phyloP scores from a whole-genome alignment of 30 jellyfish, hydroid and myxozoan genomes.

The Hydractinia echinata region DNA sequence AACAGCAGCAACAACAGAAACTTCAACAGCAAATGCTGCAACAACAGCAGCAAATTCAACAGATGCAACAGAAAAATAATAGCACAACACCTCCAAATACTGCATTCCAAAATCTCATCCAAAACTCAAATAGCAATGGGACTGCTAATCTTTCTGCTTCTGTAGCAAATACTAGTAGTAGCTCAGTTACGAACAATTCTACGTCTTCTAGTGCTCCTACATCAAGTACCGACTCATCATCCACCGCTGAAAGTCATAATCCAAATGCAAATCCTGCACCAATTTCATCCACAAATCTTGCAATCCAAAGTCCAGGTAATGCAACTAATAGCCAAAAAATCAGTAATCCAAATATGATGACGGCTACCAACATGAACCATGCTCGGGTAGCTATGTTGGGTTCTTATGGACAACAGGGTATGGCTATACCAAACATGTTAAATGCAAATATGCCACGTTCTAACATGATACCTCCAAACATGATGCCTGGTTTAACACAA shows the following conservation, averaged over 20 bases:
- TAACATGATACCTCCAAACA: not conserved
- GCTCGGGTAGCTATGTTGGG: slow-evolving; percentile 23
- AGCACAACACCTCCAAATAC: slow-evolving; percentile 23
- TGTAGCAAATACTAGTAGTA: not conserved
- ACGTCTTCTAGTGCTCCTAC: not conserved
- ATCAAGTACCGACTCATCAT: not conserved
- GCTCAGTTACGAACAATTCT: not conserved
- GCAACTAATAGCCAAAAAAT: not conserved
- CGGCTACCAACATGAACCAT: not conserved
- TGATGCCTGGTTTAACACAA: slow-evolving; percentile 12
- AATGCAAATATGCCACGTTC: slow-evolving; percentile 4
- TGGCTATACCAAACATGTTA: not conserved
- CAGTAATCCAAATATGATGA: not conserved
- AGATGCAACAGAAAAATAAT: slow-evolving; percentile 5
- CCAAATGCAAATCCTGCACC: not conserved
- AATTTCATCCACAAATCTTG: not conserved
- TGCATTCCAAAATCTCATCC: not conserved
- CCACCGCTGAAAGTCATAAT: not conserved
- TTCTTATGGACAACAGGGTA: slow-evolving; percentile 6
- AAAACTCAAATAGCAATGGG: not conserved
- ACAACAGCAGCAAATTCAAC: slow-evolving; percentile 32
- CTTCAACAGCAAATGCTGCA: slow-evolving; percentile 15
- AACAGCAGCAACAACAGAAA: slow-evolving; percentile 15
- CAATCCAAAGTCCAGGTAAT: too few species aligned
- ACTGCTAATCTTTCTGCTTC: slow-evolving; percentile 12